These are phyloP conservation scores for Ascidia mentula DNA, from an alignment of 23 tunicate genomes.

Conservation along the genomic window DNA sequence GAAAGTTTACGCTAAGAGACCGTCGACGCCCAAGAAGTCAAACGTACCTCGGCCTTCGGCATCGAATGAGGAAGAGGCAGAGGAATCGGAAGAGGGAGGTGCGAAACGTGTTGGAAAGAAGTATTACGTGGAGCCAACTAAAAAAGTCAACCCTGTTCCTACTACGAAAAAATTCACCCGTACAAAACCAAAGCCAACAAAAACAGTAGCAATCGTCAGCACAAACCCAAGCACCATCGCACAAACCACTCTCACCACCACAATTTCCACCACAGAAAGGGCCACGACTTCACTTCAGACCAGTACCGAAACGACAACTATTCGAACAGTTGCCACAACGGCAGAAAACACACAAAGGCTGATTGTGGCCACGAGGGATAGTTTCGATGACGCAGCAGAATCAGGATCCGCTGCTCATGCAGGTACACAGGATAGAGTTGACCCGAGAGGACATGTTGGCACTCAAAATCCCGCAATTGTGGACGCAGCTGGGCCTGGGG, in stretches of 20 bases:
- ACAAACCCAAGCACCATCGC: neutral
- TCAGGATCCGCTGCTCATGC: neutral
- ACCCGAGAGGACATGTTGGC: neutral
- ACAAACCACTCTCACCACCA: neutral
- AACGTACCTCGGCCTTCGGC: neutral
- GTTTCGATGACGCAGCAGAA: no score
- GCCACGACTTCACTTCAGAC: neutral
- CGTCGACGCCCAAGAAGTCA: constrained; percentile 1
- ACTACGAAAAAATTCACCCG: neutral
- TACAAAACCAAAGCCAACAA: neutral
- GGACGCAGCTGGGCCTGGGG: no score
- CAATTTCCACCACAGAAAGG: neutral
- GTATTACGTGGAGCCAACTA: neutral
- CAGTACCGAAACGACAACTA: neutral
- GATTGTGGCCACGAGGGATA: no score
- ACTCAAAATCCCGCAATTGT: neutral
- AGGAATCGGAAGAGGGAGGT: neutral
- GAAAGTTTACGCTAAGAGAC: neutral
- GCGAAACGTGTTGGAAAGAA: neutral
- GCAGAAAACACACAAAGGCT: neutral
- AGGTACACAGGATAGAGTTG: neutral
- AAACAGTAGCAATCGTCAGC: neutral
- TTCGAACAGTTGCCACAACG: neutral
- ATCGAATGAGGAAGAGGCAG: neutral
- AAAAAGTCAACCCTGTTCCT: neutral